These are phyloP conservation scores for Danio jaintianensis DNA, from an alignment of 2,797 vertebrate genomes.

Conservation along the genomic window DNA sequence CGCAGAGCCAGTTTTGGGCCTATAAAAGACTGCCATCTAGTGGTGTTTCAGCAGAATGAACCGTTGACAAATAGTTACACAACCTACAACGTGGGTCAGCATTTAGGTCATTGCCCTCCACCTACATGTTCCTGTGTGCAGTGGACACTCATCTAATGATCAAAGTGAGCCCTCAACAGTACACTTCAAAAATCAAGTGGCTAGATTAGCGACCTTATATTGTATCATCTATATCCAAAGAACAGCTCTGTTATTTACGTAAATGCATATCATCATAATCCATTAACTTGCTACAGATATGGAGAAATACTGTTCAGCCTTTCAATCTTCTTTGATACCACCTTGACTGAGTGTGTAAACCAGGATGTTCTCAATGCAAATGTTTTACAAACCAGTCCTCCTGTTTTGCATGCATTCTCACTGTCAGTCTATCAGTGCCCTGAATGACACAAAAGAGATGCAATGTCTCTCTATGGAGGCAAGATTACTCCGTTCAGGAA, in stretches of 20 bases:
- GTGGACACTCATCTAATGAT: not conserved
- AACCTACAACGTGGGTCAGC: not conserved
- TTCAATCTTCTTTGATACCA: not conserved
- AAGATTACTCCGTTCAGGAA: not conserved
- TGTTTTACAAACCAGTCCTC: not conserved
- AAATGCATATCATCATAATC: not conserved
- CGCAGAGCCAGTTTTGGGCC: not conserved
- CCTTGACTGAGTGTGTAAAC: not conserved
- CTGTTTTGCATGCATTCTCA: not conserved
- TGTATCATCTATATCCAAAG: not conserved
- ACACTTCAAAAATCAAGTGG: not conserved
- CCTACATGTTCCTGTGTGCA: not conserved
- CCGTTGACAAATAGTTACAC: slow-evolving; percentile 14
- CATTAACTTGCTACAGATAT: slow-evolving; percentile 8
- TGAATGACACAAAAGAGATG: not conserved
- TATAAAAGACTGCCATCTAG: slow-evolving; percentile 22
- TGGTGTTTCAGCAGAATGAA: slow-evolving; percentile 13
- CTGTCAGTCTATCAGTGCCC: not conserved
- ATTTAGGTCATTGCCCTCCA: slow-evolving; percentile 3
- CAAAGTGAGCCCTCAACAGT: not conserved
- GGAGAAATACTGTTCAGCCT: not conserved
- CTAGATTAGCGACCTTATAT: not conserved
- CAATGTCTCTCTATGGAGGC: not conserved
- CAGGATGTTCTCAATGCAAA: not conserved
- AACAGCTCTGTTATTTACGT: not conserved